Evolutionary conservation across 2,888 invertebrate genomes (phyloP), one percentile per base, ranked within the genome.

Genomic region (Bembecia ichneumoniformis): DNA sequence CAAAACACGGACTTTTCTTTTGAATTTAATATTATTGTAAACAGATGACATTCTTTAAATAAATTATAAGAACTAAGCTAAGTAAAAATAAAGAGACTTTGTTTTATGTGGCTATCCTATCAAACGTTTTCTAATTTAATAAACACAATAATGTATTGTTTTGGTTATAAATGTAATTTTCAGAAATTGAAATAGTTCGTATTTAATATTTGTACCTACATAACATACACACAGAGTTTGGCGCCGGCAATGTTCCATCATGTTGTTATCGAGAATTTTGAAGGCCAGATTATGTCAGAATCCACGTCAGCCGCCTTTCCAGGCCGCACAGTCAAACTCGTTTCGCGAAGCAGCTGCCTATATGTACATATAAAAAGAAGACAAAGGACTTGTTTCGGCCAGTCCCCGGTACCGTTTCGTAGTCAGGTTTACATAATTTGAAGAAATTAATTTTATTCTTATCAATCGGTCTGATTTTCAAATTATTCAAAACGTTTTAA

Each of bases 221-320:
- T 28, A n/a, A 28, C 20, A 0, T 20, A 7, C 7, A 20, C 9
- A 28, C 28, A 28, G 9, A 28, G 0, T 28, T 28, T 13, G n/a
- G 40, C 40, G 14, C 13, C 14, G 40, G 7, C 17, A 16, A 16
- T 44, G 44, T 44, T 44, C 44, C 44, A 44, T 44, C 44, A 16
- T 7, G 44, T 44, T 44, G 40, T 44, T 44, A 44, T 44, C 17
- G 44, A 16, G 15, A 11, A 5, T 28, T 28, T 17, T 34, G 72
- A 73, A 72, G 72, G 72, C 62, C 66, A 64, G 56, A 60, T 72
- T 71, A 72, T 71, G 69, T 69, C 73, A 73, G 66, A 47, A 43
- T 43, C 35, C 58, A 58, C 66, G 65, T 62, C 67, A 63, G 52
- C 53, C 63, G 60, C 67, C 69, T 69, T 67, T 66, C 63, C 65